Percentiles rank a stretch among this genome's conserved stretches.
Conservation (phyloP, 2,113 vertebrate species). For the Psilopogon haemacephalus region DNA sequence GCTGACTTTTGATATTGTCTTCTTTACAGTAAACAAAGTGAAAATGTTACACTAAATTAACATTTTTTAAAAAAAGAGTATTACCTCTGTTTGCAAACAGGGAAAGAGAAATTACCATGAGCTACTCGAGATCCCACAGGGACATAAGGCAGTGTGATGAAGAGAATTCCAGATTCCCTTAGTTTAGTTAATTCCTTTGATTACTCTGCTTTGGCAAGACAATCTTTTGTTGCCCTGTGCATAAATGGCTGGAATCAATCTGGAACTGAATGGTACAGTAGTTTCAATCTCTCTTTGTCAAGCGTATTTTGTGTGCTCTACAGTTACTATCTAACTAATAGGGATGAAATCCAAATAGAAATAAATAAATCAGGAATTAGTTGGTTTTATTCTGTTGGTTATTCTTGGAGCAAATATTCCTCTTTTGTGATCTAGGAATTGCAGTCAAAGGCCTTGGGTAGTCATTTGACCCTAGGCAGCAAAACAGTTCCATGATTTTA, state of each 20-base stretch:
- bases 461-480: no score
- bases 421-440: background rate
- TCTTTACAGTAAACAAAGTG: background rate
- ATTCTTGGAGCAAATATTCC: background rate
- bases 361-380: background rate
- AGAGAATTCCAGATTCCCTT: background rate
- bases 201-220: background rate
- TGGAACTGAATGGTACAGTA: background rate
- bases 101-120: background rate
- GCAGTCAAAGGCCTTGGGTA: background rate
- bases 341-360: background rate
- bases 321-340: background rate
- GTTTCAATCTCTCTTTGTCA: background rate
- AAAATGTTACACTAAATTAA: background rate
- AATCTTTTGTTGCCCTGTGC: background rate
- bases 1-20: background rate
- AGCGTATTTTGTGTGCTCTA: background rate
- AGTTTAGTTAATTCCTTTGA: background rate
- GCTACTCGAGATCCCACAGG: background rate
- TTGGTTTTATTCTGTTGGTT: background rate
- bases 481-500: no score
- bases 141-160: background rate
- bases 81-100: background rate
- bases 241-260: background rate
- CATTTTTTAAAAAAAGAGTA: background rate